These are phyloP conservation scores for Garrulus glandarius DNA, from an alignment of 2,797 vertebrate genomes.

Conservation along the genomic window DNA sequence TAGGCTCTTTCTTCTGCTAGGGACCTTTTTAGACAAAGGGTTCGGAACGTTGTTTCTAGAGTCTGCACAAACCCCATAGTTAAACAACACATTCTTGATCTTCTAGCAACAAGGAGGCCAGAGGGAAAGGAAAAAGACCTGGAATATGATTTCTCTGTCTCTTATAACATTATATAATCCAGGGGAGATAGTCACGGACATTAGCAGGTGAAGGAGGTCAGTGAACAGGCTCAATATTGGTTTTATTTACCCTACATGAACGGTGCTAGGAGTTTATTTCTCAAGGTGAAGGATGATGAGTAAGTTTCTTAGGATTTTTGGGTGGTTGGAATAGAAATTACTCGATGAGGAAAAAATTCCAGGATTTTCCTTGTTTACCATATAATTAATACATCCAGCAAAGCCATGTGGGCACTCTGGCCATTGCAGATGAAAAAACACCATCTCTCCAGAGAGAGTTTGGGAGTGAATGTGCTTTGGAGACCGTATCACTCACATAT, in stretches of 20 bases:
- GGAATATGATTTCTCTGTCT: background rate
- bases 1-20: background rate
- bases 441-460: background rate
- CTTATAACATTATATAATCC: background rate
- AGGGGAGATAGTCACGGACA: background rate
- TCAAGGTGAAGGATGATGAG: background rate
- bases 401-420: background rate
- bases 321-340: background rate
- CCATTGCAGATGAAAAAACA: background rate
- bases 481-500: fast-evolving
- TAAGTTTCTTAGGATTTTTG: background rate
- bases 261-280: background rate
- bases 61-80: background rate
- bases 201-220: background rate
- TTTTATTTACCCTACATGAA: background rate
- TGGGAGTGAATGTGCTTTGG: background rate
- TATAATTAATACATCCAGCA: background rate
- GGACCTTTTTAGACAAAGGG: background rate
- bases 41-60: background rate
- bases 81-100: background rate
- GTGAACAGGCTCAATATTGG: background rate
- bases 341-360: background rate
- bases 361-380: background rate
- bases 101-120: fast-evolving
- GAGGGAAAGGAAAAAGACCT: background rate